These are phyloP conservation scores for Cyanistes caeruleus DNA, from an alignment of 2,113 vertebrate species.

Conservation along the genomic window DNA sequence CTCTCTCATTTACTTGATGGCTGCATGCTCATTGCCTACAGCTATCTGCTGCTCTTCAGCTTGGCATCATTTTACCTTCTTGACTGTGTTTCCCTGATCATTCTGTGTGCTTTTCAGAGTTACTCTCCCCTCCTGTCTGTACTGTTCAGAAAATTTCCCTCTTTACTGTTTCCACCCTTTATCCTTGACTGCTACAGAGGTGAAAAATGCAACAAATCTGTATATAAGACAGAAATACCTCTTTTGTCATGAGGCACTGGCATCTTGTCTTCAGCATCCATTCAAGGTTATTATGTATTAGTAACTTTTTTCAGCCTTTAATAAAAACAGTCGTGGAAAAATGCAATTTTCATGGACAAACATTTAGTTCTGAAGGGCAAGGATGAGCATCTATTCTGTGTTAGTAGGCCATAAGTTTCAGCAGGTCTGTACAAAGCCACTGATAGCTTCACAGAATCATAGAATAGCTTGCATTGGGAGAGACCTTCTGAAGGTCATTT, in stretches of 20 bases:
- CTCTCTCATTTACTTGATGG: constrained; percentile 21
- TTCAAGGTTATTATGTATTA: not conserved
- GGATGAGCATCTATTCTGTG: not conserved
- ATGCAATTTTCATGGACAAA: not conserved
- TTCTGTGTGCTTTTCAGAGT: constrained; percentile 2
- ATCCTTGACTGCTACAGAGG: not conserved
- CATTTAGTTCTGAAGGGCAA: not conserved
- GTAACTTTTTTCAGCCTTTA: not conserved
- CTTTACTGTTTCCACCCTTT: not conserved
- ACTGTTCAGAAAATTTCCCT: not conserved
- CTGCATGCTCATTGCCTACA: not conserved
- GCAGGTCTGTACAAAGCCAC: not conserved
- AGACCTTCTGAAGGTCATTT: not conserved
- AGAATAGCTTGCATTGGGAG: not conserved
- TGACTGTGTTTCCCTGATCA: not conserved
- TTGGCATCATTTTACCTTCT: not conserved
- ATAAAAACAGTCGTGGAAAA: not conserved
- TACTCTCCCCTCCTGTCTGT: not conserved
- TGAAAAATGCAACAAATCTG: not conserved
- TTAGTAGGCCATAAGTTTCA: not conserved
- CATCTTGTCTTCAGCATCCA: not conserved
- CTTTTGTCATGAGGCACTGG: not conserved
- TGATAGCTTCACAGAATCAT: not conserved
- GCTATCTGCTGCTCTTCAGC: constrained; percentile 1
- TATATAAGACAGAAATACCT: not conserved